A percentile compares a stretch with the other conserved stretches of the same genome.
These are phyloP conservation scores for Hippoglossus hippoglossus DNA, from an alignment of 2,797 vertebrate genomes.

Conservation along the genomic window DNA sequence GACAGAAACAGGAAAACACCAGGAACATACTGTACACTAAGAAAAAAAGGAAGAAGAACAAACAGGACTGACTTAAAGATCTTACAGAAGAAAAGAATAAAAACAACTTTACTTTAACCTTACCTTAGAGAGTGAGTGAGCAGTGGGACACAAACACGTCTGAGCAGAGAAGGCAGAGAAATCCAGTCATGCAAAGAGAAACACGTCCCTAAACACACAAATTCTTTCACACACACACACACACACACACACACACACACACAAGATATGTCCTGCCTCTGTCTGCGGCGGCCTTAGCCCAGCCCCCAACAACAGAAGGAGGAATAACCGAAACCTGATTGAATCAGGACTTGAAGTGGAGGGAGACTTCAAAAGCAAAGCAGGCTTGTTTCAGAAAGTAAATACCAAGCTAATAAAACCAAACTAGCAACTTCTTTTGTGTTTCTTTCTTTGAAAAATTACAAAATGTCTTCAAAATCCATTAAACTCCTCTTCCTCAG, in stretches of 20 bases:
- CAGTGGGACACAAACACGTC: conserved; percentile 20
- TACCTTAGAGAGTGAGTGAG: conserved; percentile 58
- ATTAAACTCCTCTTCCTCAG: too few species aligned
- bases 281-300: conserved; percentile 44
- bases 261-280: conserved; percentile 70
- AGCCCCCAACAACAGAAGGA: conserved; percentile 51
- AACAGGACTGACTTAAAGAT: not conserved
- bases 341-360: conserved; percentile 7
- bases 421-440: too few species aligned
- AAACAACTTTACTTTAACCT: conserved; percentile 1
- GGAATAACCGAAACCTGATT: conserved; percentile 31
- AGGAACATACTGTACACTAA: not conserved
- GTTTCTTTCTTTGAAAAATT: not conserved
- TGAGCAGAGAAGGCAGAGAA: conserved; percentile 36
- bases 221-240: conserved; percentile 13
- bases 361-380: not conserved
- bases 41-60: not conserved
- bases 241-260: conserved; percentile 12
- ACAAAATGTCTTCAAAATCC: too few species aligned
- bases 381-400: too few species aligned
- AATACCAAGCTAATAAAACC: too few species aligned
- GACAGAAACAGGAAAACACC: not conserved
- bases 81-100: not conserved
- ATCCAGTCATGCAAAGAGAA: conserved; percentile 26
- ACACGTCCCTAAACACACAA: conserved; percentile 30